These are phyloP conservation scores for Pogonocherus hispidulus DNA, from an alignment of 2,888 invertebrate species.

Conservation along the genomic window DNA sequence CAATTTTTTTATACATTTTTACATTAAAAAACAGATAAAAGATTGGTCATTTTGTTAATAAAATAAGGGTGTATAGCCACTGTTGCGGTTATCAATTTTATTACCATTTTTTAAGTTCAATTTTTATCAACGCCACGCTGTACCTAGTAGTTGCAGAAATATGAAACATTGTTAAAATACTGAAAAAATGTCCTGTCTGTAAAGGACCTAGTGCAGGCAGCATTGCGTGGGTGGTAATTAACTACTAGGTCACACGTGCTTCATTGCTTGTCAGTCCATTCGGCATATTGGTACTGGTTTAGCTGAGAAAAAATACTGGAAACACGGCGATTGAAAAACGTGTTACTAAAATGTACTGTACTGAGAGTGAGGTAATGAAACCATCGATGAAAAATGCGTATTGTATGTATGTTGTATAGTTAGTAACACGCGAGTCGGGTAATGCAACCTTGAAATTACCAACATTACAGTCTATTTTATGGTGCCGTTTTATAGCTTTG, in stretches of 20 bases:
- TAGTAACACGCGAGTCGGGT: conserved; percentile 15
- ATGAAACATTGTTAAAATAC: neutral
- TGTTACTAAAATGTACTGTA: conserved; percentile 1
- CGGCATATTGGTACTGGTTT: neutral
- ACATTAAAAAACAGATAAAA: too few species aligned
- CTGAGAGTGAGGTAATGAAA: conserved; percentile 9
- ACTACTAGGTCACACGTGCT: conserved; percentile 29
- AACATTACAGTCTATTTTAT: conserved; percentile 35
- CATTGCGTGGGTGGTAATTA: conserved; percentile 9
- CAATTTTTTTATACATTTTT: too few species aligned
- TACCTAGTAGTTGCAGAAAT: too few species aligned
- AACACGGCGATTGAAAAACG: neutral
- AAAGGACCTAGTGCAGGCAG: neutral
- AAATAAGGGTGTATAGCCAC: too few species aligned
- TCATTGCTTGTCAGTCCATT: conserved; percentile 5
- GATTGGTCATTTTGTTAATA: too few species aligned
- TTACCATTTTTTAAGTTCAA: too few species aligned
- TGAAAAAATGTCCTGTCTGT: conserved; percentile 8
- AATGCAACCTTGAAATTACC: conserved; percentile 38
- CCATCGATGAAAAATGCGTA: conserved; percentile 20
- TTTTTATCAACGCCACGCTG: too few species aligned
- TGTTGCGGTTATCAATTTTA: too few species aligned
- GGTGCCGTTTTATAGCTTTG: conserved; percentile 34
- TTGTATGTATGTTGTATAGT: conserved; percentile 18
- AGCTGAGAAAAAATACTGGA: neutral